phyloP scores from a whole-genome alignment of 1,140 invertebrate genomes.

The Cotesia chilonis region DNA sequence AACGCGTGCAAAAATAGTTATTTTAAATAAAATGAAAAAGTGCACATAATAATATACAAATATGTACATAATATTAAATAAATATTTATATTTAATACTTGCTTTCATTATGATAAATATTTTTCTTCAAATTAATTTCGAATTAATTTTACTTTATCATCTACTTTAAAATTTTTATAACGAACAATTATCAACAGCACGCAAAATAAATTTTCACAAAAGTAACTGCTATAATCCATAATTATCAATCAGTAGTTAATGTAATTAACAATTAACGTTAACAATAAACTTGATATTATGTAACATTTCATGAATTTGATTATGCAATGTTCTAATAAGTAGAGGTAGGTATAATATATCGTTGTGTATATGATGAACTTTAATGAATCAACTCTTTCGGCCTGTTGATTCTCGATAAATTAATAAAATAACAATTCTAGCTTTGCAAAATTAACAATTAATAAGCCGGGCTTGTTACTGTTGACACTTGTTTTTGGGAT shows the following conservation, averaged over 20 bases:
- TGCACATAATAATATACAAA: constrained; percentile 31
- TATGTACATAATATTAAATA: constrained; percentile 27
- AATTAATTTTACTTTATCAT: background rate
- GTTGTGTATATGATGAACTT: constrained; percentile 19
- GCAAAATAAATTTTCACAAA: constrained; percentile 6
- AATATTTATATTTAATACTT: constrained; percentile 6
- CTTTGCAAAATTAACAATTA: constrained; percentile 44
- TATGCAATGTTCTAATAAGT: background rate
- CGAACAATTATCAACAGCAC: background rate
- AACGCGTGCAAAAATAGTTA: background rate
- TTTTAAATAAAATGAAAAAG: background rate
- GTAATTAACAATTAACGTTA: constrained; percentile 18
- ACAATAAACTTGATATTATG: constrained; percentile 4
- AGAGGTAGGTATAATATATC: constrained; percentile 17
- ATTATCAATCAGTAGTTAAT: background rate
- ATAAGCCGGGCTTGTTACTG: constrained; percentile 65
- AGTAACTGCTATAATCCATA: constrained; percentile 12
- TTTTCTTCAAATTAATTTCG: background rate
- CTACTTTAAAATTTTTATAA: constrained; percentile 4
- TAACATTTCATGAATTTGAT: constrained; percentile 10
- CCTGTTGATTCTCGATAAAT: background rate
- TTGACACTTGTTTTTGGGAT: constrained; percentile 72
- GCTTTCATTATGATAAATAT: background rate
- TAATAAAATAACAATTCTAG: constrained; percentile 6
- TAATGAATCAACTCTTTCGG: constrained; percentile 20